Evolutionary conservation across 2,888 invertebrate genomes (phyloP).

Genomic region (Tipula vernalis): DNA sequence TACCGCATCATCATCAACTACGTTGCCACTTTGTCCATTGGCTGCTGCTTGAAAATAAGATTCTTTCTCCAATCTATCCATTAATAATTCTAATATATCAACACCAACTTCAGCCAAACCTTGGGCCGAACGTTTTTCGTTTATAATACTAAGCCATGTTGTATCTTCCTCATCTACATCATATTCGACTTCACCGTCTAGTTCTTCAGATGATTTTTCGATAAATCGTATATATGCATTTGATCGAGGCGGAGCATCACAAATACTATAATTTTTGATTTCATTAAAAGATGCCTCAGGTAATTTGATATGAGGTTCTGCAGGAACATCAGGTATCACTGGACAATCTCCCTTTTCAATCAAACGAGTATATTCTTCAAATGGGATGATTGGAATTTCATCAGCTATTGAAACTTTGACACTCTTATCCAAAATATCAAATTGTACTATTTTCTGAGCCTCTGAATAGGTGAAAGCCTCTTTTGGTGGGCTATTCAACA

Average conservation of each 20-base stretch:
- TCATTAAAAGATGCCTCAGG: constrained; percentile 59
- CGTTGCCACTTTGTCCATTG: constrained; percentile 57
- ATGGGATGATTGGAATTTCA: constrained; percentile 52
- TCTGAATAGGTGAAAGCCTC: constrained; percentile 73
- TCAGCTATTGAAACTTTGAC: constrained; percentile 53
- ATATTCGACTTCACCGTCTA: constrained; percentile 90
- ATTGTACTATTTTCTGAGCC: constrained; percentile 73
- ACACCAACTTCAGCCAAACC: constrained; percentile 66
- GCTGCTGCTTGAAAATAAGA: constrained; percentile 82
- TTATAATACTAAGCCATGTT: constrained; percentile 83
- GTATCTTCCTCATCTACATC: constrained; percentile 98
- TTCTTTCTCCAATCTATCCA: constrained; percentile 97
- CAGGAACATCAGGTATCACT: constrained; percentile 28
- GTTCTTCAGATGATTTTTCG: constrained; percentile 85
- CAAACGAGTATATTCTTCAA: constrained; percentile 44
- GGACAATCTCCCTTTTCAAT: constrained; percentile 30
- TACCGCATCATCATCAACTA: constrained; percentile 94
- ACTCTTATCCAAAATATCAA: constrained; percentile 71
- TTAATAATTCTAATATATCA: constrained; percentile 84
- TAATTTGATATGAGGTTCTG: constrained; percentile 41
- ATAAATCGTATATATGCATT: constrained; percentile 88
- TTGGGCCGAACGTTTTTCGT: constrained; percentile 63
- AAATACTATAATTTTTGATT: constrained; percentile 64
- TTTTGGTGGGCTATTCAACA: constrained; percentile 41
- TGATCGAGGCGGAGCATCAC: constrained; percentile 71